These are phyloP conservation scores for Ploceus nigricollis DNA, from an alignment of 2,113 vertebrate genomes.

Conservation along the genomic window DNA sequence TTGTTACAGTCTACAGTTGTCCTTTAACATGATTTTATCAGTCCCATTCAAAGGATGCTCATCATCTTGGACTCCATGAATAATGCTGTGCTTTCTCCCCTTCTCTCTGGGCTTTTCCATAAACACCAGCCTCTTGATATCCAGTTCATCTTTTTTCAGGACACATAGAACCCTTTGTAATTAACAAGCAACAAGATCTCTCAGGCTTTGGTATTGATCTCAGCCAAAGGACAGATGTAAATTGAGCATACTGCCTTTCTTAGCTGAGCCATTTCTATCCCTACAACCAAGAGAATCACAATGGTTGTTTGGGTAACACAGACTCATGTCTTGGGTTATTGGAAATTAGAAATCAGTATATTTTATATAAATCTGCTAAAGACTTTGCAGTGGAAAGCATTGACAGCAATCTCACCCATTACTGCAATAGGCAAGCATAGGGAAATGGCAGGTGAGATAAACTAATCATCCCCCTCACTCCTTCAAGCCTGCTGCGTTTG, in stretches of 20 bases:
- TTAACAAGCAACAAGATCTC: neutral
- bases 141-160: neutral
- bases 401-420: neutral
- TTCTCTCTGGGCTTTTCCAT: neutral
- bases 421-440: neutral
- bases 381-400: neutral
- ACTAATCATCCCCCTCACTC: neutral
- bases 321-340: neutral
- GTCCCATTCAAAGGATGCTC: neutral
- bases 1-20: neutral
- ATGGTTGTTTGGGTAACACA: neutral
- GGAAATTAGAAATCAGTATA: neutral
- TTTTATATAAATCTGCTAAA: neutral
- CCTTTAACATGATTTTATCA: neutral
- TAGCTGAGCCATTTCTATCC: neutral
- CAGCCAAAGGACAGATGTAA: neutral
- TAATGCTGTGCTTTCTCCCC: neutral
- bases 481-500: neutral
- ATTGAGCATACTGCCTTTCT: neutral
- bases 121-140: neutral
- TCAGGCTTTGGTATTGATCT: neutral
- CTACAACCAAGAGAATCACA: neutral
- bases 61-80: neutral
- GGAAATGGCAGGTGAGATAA: neutral
- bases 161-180: neutral